Evolutionary conservation across 2,888 invertebrate genomes (phyloP).

Genomic region (Deilephila elpenor): DNA sequence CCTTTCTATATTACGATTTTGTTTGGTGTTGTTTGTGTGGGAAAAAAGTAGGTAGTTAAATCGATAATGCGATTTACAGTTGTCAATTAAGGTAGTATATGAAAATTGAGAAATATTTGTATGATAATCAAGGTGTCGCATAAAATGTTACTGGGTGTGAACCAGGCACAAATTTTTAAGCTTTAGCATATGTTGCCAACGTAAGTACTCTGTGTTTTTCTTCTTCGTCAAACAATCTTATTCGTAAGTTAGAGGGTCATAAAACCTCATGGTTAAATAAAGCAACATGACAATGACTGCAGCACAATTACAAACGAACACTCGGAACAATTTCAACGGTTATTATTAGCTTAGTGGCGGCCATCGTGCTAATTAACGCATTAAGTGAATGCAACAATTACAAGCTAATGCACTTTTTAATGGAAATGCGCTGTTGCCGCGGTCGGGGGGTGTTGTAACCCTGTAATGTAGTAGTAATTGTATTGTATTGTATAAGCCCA

Average conservation of each 20-base stretch:
- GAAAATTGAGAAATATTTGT: no score
- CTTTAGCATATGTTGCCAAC: no score
- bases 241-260: background rate
- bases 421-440: background rate
- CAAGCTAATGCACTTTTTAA: conserved; percentile 13
- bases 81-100: no score
- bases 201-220: no score
- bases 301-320: conserved; percentile 15
- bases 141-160: no score
- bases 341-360: conserved; percentile 20
- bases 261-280: background rate
- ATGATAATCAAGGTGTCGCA: no score
- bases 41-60: no score
- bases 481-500: no score
- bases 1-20: background rate
- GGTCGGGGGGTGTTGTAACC: background rate
- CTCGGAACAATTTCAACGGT: conserved; percentile 16
- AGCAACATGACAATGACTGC: background rate
- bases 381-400: conserved; percentile 23
- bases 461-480: no score
- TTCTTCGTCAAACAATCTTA: background rate
- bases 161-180: no score
- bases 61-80: no score
- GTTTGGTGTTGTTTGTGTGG: no score
- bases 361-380: conserved; percentile 14